These are phyloP conservation scores for Cathartes aura DNA, from an alignment of 2,113 vertebrate genomes.

Conservation along the genomic window DNA sequence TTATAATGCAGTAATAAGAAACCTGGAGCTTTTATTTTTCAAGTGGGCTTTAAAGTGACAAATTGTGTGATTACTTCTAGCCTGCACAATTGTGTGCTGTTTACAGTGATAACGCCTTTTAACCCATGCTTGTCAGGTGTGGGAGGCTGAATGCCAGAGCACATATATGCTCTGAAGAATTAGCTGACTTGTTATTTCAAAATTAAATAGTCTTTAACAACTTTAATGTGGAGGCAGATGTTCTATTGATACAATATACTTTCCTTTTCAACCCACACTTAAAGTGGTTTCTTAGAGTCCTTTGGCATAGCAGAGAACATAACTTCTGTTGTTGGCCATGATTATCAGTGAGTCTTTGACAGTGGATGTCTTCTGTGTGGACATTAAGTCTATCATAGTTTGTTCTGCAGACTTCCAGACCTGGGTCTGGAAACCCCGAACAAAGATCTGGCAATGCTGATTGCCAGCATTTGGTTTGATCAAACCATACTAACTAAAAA, in stretches of 20 bases:
- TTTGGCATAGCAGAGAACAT: not conserved
- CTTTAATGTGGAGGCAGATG: not conserved
- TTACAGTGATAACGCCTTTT: constrained; percentile 26
- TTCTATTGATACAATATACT: not conserved
- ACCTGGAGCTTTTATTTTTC: not conserved
- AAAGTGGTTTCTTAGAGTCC: not conserved
- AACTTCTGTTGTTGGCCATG: not conserved
- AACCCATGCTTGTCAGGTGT: constrained; percentile 50
- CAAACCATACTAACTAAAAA: not conserved
- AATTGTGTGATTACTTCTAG: constrained; percentile 11
- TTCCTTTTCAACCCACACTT: not conserved
- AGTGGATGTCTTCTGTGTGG: not conserved
- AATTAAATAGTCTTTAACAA: constrained; percentile 10
- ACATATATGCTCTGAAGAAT: not conserved
- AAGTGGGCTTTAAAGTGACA: constrained; percentile 38
- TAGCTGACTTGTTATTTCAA: constrained; percentile 17
- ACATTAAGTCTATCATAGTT: not conserved
- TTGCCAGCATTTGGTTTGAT: not conserved
- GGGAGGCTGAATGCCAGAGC: constrained; percentile 30
- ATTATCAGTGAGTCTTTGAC: not conserved
- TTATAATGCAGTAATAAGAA: not conserved
- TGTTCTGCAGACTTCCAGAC: not conserved
- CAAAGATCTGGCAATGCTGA: not conserved
- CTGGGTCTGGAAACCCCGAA: not conserved
- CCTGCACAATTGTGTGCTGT: not conserved